Evolutionary conservation across 2,113 vertebrate species (phyloP).

Genomic region (Cervus canadensis): DNA sequence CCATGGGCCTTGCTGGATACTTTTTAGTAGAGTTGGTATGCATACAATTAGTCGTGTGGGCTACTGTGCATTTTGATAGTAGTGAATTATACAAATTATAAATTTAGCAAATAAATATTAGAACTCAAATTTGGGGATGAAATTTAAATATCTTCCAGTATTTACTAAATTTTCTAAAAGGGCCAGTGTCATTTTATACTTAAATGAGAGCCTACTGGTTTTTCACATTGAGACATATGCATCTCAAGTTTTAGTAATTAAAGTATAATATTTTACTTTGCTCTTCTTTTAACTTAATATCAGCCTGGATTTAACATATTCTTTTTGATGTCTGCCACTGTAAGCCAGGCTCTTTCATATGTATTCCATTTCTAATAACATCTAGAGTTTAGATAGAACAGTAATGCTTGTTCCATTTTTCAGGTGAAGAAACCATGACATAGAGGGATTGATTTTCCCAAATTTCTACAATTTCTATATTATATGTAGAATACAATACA

Average conservation of each 20-base stretch:
- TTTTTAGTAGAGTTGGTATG: background rate
- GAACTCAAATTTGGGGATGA: background rate
- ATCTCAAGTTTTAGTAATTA: background rate
- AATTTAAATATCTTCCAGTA: constrained; percentile 9
- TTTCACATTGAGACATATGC: background rate
- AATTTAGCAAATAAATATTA: background rate
- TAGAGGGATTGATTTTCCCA: background rate
- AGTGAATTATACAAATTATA: background rate
- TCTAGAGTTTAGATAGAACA: background rate
- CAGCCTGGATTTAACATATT: background rate
- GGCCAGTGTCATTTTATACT: background rate
- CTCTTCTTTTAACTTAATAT: background rate
- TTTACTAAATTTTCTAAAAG: background rate
- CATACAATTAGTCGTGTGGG: background rate
- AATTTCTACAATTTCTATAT: background rate
- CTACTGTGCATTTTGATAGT: background rate
- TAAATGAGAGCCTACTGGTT: background rate
- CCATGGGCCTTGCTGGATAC: background rate
- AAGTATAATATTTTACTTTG: background rate
- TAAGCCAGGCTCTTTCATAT: background rate
- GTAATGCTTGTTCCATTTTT: background rate
- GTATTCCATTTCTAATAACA: background rate
- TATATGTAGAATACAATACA: background rate
- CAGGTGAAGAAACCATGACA: background rate
- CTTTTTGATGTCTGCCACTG: background rate